A percentile compares a stretch with the other conserved stretches of the same genome.
phyloP scores from a whole-genome alignment of 2,797 vertebrate species.

The Dermochelys coriacea region DNA sequence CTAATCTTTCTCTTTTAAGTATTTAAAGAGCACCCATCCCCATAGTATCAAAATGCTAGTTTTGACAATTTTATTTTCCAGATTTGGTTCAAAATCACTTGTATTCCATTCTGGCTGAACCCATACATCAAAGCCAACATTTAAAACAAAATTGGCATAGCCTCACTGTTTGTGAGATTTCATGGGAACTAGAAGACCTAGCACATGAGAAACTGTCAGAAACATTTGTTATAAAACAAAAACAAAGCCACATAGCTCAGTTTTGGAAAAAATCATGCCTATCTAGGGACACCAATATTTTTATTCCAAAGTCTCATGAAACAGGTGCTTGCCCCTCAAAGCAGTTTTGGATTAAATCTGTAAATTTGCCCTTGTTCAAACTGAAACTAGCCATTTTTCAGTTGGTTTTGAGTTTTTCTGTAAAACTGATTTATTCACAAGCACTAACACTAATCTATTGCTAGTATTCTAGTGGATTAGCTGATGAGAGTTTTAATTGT shows the following conservation, averaged over 20 bases:
- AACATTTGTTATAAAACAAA: neutral
- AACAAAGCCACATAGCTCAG: neutral
- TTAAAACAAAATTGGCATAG: neutral
- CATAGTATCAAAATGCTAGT: neutral
- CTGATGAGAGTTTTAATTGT: neutral
- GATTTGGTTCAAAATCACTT: neutral
- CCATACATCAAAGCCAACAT: neutral
- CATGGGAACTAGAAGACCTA: neutral
- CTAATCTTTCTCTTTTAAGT: neutral
- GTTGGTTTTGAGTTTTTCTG: neutral
- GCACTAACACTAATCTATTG: neutral
- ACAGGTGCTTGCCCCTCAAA: neutral
- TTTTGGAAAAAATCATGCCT: neutral
- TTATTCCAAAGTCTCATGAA: neutral
- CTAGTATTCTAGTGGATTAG: neutral
- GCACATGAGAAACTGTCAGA: neutral
- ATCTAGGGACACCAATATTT: neutral
- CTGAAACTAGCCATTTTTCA: neutral
- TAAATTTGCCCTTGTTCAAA: neutral
- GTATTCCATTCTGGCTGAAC: constrained; percentile 28
- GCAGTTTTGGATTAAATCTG: neutral
- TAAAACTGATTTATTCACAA: neutral
- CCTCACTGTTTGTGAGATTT: neutral
- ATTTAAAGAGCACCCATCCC: neutral
- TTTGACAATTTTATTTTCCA: neutral